These are phyloP conservation scores for Phrynocephalus guinanensis DNA, from an alignment of 2,797 vertebrate genomes.

Conservation along the genomic window DNA sequence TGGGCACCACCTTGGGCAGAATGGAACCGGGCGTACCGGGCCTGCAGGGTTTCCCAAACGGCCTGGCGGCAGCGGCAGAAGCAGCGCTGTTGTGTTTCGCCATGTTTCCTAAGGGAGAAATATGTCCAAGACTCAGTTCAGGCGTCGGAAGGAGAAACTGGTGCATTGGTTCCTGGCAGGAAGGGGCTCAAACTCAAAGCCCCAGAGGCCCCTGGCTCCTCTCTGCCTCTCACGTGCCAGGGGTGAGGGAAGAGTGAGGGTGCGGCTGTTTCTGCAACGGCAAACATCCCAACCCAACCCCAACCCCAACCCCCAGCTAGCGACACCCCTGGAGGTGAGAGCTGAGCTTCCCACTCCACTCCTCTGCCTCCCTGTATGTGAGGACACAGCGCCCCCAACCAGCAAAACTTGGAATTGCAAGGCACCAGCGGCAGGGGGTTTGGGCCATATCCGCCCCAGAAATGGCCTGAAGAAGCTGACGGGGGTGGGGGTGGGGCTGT, in stretches of 20 bases:
- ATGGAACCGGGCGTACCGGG: slow-evolving; percentile 76
- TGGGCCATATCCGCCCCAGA: too few relatives aligned
- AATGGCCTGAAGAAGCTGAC: too few relatives aligned
- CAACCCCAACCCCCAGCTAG: too few relatives aligned
- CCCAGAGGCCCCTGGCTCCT: too few relatives aligned
- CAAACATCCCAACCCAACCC: background rate
- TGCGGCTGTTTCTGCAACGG: background rate
- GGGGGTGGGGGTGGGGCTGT: too few relatives aligned
- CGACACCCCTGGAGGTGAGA: too few relatives aligned
- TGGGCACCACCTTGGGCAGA: slow-evolving; percentile 91
- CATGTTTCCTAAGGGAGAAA: slow-evolving; percentile 52
- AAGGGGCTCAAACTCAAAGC: background rate
- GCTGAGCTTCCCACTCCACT: too few relatives aligned
- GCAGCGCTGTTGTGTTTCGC: slow-evolving; percentile 71
- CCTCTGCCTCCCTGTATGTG: background rate
- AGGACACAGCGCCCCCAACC: background rate
- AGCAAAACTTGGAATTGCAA: background rate
- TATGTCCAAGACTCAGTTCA: background rate
- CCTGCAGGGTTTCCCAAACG: slow-evolving; percentile 80
- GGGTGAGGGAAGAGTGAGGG: background rate
- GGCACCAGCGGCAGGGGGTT: background rate
- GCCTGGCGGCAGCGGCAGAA: slow-evolving; percentile 74
- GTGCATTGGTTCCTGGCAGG: background rate
- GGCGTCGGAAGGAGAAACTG: background rate
- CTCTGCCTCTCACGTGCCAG: background rate